A percentile compares a stretch with the other conserved stretches of the same genome.
Conservation (phyloP, 2,888 invertebrate species). For the Lacanobia wlatinum region DNA sequence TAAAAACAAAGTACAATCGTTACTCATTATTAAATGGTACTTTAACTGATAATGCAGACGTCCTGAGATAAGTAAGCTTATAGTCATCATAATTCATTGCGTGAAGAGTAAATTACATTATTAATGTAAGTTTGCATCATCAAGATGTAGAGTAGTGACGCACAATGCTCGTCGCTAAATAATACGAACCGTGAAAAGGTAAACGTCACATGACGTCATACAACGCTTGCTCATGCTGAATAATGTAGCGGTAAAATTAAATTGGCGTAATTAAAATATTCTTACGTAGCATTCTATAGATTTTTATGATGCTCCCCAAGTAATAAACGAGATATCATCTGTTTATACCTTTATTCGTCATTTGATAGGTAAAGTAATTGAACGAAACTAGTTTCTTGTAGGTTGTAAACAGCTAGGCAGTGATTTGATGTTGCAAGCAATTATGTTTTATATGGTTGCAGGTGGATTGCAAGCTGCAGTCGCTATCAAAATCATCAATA, state of each 20-base stretch:
- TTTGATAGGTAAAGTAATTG: not conserved
- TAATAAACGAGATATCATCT: conserved; percentile 8
- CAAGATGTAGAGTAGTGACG: conserved; percentile 36
- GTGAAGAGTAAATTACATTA: conserved; percentile 42
- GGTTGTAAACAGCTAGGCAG: not conserved
- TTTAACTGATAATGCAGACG: not conserved
- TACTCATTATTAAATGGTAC: conserved; percentile 4
- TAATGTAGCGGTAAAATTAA: conserved; percentile 76
- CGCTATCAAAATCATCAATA: not conserved
- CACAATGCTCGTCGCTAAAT: conserved; percentile 30
- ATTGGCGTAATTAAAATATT: conserved; percentile 48
- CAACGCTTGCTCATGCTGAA: conserved; percentile 67
- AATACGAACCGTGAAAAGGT: conserved; percentile 54
- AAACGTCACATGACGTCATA: conserved; percentile 76
- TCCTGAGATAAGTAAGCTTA: not conserved
- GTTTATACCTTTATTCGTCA: not conserved
- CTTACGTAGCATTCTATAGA: conserved; percentile 13
- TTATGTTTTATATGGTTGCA: not conserved
- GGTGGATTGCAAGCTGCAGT: not conserved
- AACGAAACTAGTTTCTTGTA: not conserved
- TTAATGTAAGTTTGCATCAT: not conserved
- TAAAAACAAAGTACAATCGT: conserved; percentile 15
- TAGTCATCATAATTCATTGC: conserved; percentile 37
- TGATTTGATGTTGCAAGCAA: not conserved
- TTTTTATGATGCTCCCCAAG: conserved; percentile 16